These are phyloP conservation scores for Hormiphora californensis DNA, from an alignment of 37 sponge, comb jelly and placozoan genomes.

Conservation along the genomic window DNA sequence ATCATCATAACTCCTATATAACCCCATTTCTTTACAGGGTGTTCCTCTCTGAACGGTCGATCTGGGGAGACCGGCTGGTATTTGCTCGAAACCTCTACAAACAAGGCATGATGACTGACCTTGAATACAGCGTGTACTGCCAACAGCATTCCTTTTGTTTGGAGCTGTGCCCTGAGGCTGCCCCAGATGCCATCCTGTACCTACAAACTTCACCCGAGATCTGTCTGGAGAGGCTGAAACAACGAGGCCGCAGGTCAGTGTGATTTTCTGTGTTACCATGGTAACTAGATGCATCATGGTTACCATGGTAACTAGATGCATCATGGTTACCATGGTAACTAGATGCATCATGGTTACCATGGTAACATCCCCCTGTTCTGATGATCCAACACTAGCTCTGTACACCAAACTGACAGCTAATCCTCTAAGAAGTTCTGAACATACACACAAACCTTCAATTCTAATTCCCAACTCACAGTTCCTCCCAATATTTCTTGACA, in stretches of 20 bases:
- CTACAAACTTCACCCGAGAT: slow-evolving; percentile 43
- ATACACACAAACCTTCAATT: background rate
- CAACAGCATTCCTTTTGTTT: slow-evolving; percentile 26
- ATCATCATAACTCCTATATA: background rate
- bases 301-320: too few species aligned
- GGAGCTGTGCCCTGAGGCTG: slow-evolving; percentile 19
- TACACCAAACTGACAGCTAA: slow-evolving; percentile 25
- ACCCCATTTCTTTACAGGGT: background rate
- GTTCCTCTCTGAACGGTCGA: slow-evolving; percentile 1
- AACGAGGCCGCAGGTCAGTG: slow-evolving; percentile 31
- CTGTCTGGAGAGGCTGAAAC: slow-evolving; percentile 26
- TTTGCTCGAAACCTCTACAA: slow-evolving; percentile 44
- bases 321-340: too few species aligned
- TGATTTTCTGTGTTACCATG: too few species aligned
- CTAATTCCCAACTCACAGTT: background rate
- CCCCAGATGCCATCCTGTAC: slow-evolving; percentile 35
- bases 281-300: too few species aligned
- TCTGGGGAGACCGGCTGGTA: slow-evolving; percentile 46
- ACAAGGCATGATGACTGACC: slow-evolving; percentile 32
- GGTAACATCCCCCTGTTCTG: too few species aligned
- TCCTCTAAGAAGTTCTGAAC: slow-evolving; percentile 46
- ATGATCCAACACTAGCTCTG: slow-evolving; percentile 5
- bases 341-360: too few species aligned
- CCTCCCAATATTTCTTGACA: background rate
- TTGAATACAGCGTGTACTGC: slow-evolving; percentile 40